Conservation (phyloP, 2,113 vertebrate species). For the Limanda limanda region DNA sequence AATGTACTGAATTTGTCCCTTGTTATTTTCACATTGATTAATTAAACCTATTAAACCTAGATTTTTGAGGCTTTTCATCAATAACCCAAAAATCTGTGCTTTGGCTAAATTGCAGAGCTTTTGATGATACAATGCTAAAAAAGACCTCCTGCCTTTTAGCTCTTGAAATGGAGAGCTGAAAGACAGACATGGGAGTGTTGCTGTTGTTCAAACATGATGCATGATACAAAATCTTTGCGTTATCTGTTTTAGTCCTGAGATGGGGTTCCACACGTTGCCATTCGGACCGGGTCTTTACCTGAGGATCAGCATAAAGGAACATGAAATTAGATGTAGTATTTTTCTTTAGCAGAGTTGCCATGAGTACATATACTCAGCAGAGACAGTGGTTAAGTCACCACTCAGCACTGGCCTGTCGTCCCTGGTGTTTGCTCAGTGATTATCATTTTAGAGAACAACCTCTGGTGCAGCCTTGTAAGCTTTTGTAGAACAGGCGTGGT, state of each 20-base stretch:
- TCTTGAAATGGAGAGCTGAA: not conserved
- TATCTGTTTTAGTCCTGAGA: not conserved
- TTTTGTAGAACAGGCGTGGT: not conserved
- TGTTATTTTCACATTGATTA: slow-evolving; percentile 5
- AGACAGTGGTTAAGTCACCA: slow-evolving; percentile 4
- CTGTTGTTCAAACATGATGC: not conserved
- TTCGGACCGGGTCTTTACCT: not conserved
- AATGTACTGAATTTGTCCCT: not conserved
- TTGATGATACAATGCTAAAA: not conserved
- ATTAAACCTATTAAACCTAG: no score
- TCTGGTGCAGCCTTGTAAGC: not conserved
- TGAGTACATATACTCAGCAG: not conserved
- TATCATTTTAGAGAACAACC: slow-evolving; percentile 2
- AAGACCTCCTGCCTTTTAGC: not conserved
- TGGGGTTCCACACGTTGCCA: not conserved
- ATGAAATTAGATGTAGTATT: not conserved
- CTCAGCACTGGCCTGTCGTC: not conserved
- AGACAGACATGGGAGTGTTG: not conserved
- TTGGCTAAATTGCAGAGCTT: no score
- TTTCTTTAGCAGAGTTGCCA: not conserved
- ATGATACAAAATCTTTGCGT: not conserved
- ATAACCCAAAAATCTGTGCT: no score
- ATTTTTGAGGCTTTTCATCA: no score
- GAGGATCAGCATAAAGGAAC: not conserved
- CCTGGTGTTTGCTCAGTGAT: slow-evolving; percentile 3